Conservation (phyloP, 2,797 vertebrate genomes). For the Percopsis omiscomaycus region DNA sequence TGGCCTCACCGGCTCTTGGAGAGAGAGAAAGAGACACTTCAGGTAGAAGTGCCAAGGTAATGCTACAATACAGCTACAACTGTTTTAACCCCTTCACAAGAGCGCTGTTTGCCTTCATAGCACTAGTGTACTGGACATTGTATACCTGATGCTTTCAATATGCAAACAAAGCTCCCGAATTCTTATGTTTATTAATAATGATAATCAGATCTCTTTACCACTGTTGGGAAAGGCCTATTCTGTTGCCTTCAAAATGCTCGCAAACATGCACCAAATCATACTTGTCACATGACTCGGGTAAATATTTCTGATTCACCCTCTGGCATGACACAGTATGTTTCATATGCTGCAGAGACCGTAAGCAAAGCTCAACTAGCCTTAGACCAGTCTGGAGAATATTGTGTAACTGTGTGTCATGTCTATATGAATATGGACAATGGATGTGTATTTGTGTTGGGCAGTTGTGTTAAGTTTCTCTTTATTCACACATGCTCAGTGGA, state of each 20-base stretch:
- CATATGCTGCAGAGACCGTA: neutral
- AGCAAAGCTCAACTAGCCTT: too few species aligned
- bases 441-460: constrained; percentile 7
- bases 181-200: neutral
- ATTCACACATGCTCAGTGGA: constrained; percentile 24
- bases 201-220: neutral
- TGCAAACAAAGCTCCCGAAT: neutral
- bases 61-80: constrained; percentile 13
- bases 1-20: constrained; percentile 33
- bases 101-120: constrained; percentile 17
- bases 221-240: too few species aligned
- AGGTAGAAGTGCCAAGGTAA: constrained; percentile 36
- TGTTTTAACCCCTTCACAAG: constrained; percentile 21
- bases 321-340: neutral
- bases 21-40: constrained; percentile 29
- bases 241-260: too few species aligned
- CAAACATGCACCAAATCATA: neutral
- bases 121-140: constrained; percentile 30
- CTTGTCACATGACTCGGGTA: too few species aligned
- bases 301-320: too few species aligned
- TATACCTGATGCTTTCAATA: constrained; percentile 17
- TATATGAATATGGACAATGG: constrained; percentile 1
- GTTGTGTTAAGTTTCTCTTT: constrained; percentile 18
- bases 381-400: neutral
- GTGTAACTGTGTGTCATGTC: neutral